Base-by-base conservation (phyloP, 2,888 invertebrate species). In the Pheosia gnoma region DNA sequence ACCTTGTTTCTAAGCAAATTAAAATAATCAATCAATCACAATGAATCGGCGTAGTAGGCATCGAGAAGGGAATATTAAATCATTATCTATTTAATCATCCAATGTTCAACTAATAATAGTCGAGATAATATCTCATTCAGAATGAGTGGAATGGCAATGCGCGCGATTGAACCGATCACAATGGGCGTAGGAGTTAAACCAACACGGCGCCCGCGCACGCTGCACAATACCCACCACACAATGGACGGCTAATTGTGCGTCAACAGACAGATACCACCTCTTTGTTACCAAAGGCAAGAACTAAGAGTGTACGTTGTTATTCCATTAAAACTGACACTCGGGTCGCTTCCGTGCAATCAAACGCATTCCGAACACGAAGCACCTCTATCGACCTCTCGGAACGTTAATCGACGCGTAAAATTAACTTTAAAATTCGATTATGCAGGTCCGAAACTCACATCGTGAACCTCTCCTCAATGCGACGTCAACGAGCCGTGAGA, bases 221-320 rank as follows among this genome's bases (percentile, higher is more conserved):
- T 64, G 71, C 76, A 88, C 87, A 88, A 87, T 87, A 77, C 81
- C 70, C 71, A 65, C 63, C 73, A 67, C 79, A 91, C 90, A 91
- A 93, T 91, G 83, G 87, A 80, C 74, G 72, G 87, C 90, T 93
- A 92, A 93, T 93, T 93, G 91, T 91, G 85, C 89, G 91, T 85
- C 88, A 91, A 93, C 91, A 91, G 84, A 79, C 82, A 81, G 83
- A 85, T 79, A 85, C 84, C 79, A 79, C 79, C 78, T 79, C 78
- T 82, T 85, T 86, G 86, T 86, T 86, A 80, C 77, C 74, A 68
- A 73, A 72, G 66, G 70, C 75, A 73, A 80, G 75, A 75, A 78
- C 77, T 78, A 79, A 75, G 71, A 70, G 65, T 71, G 79, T 63
- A 78, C 78, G 70, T 78, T 77, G 74, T 70, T 74, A 80, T 81